A percentile compares a stretch with the other conserved stretches of the same genome.
These are phyloP conservation scores for Leucophora obtusa DNA, from an alignment of 2,888 invertebrate species.

Conservation along the genomic window DNA sequence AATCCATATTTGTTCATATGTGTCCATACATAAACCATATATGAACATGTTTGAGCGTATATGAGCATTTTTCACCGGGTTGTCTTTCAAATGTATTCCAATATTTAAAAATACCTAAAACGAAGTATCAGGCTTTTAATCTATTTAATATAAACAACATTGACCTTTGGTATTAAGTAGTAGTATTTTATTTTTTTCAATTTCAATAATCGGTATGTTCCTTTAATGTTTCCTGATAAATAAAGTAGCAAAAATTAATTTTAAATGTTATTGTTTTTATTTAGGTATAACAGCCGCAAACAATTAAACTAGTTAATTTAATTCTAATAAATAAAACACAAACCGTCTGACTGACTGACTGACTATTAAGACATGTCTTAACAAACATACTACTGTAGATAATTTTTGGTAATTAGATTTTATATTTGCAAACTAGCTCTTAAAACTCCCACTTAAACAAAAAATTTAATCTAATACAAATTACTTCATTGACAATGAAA, in stretches of 20 bases:
- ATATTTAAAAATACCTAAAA: too few relatives aligned
- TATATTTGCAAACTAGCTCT: conserved; percentile 15
- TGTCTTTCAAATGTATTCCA: too few relatives aligned
- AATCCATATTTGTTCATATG: too few relatives aligned
- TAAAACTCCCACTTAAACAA: conserved; percentile 26
- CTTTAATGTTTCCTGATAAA: conserved; percentile 9
- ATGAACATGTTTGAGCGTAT: too few relatives aligned
- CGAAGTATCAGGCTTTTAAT: too few relatives aligned
- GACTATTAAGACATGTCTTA: not conserved
- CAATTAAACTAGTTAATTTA: not conserved
- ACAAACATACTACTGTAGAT: not conserved
- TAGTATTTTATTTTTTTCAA: too few relatives aligned
- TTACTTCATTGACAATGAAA: conserved; percentile 39
- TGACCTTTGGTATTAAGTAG: not conserved
- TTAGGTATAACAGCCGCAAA: not conserved
- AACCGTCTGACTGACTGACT: not conserved
- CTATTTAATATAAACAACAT: not conserved
- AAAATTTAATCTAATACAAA: not conserved
- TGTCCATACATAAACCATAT: too few relatives aligned
- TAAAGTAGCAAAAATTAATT: conserved; percentile 23
- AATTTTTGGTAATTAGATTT: conserved; percentile 21
- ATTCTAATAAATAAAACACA: not conserved
- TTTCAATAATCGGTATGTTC: not conserved
- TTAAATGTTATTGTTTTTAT: not conserved
- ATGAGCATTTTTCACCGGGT: too few relatives aligned